Evolutionary conservation across 2,888 invertebrate genomes (phyloP).

Genomic region (Noctua pronuba): DNA sequence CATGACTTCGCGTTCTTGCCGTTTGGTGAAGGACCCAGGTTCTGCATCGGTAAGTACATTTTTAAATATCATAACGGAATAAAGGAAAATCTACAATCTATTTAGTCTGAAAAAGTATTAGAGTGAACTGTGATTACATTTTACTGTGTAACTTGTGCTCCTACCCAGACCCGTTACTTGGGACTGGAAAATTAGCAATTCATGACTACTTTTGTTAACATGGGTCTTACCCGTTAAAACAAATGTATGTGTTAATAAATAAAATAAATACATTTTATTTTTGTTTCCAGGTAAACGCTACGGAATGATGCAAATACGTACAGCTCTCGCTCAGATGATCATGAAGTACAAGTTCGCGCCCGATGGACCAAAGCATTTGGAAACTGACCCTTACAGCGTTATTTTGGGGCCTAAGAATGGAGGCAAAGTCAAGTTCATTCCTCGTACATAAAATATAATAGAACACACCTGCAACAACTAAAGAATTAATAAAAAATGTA

Average conservation of each 20-base stretch:
- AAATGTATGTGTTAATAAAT: too few species aligned
- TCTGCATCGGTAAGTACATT: conserved; percentile 72
- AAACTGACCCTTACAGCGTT: conserved; percentile 76
- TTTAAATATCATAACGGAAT: not conserved
- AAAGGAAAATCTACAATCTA: not conserved
- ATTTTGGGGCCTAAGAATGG: conserved; percentile 75
- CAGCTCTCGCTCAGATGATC: conserved; percentile 80
- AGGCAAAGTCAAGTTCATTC: conserved; percentile 76
- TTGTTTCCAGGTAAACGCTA: conserved; percentile 81
- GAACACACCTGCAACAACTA: not conserved
- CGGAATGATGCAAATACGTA: conserved; percentile 82
- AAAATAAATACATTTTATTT: too few species aligned
- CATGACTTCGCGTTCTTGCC: conserved; percentile 78
- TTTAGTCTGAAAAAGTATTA: not conserved
- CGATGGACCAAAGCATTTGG: conserved; percentile 69
- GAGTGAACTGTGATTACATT: not conserved
- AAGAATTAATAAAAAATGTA: not conserved
- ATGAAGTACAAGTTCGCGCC: conserved; percentile 74
- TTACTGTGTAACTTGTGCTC: too few species aligned
- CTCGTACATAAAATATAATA: conserved; percentile 59
- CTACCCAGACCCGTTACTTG: too few species aligned
- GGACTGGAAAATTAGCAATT: too few species aligned
- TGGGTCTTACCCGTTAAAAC: too few species aligned
- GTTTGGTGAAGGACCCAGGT: conserved; percentile 84
- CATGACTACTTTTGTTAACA: too few species aligned